Evolutionary conservation across 2,888 invertebrate genomes (phyloP), one percentile per base, ranked within the genome.

Genomic region (Drosophila phalerata): DNA sequence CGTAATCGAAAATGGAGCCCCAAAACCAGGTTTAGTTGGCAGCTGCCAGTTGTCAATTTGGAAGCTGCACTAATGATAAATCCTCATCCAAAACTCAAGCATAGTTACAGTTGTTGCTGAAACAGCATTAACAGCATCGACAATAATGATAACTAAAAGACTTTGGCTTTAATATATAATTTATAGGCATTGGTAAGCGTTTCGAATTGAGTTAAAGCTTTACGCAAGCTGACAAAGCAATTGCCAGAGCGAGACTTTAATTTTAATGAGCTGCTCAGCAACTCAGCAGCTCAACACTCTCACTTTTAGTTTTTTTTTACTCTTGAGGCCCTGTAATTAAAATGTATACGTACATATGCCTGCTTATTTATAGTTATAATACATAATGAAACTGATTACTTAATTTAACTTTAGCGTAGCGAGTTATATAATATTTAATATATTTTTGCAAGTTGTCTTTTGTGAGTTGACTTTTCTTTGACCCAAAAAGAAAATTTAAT

Each of bases 401-500:
- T 82, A 71, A 82, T 80, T 80, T 65, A 82, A 73, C 52, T 73
- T 63, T 76, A 76, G 69, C 76, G 58, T 69, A 66, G 65, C 52
- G 47, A 22, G 15, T 76, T 77, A 76, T 77, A 79, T 77, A 83
- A 85, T 56, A 47, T 6, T 9, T 25, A 25, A 43, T 58, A 40
- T 22, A 4, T 55, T 42, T 70, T 48, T 30, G 42, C 57, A 48
- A 48, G 55, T 55, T 9, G 37, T 37, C 28, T 13, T 25, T 30
- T 48, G 15, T 8, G 28, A 17, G 32, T 58, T 48, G 64, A 51
- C 64, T 80, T 72, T 81, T 79, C 73, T 69, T 73, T 76, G 84
- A 84, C 86, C 88, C 68, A 86, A 77, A 87, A 76, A 73, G 70
- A 64, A 84, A 88, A 81, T 88, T 88, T 88, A 88, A 86, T 88